Base-by-base conservation (phyloP, 2,797 vertebrate species). In the Phrynocephalus forsythii region DNA sequence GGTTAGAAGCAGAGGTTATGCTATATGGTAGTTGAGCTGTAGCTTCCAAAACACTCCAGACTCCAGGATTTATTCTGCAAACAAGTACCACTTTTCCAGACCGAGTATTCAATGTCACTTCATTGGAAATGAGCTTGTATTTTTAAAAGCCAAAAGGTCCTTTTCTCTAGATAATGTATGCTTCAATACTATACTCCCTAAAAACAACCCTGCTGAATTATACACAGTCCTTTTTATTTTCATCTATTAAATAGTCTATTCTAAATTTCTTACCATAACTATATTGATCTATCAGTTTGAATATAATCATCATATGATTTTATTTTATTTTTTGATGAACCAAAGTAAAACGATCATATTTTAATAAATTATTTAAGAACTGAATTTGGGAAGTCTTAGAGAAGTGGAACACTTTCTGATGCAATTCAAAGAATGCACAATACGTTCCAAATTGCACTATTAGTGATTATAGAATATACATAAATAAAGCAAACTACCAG, bases 101-200 rank as follows among this genome's bases (percentile, higher is more conserved):
- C 0, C 28, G 10, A 89, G 82, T 26, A 0, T 48, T 52, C 48
- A 24, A 86, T 9, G 77, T 72, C 52, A 86, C 76, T 0, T 73
- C 63, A 77, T 69, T n/a, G 71, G 56, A 3, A 16, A 69, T 86
- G 88, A 86, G 89, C 60, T 91, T 91, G 80, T 82, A 86, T 44
- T 73, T 84, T 60, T 77, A 60, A 22, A 71, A n/a, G 3, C 83
- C 89, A 87, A 80, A 67, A 7, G 60, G 16, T 16, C 38, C 1
- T 78, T 89, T 75, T 72, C 56, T 90, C 24, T 0, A 0, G 78
- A 79, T 86, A 90, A 66, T 52, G 18, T 11, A 24, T 15, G 0
- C 5, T 73, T 79, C 68, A 79, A 7, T 38, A 33, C 18, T 9
- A 22, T 44, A 44, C 15, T 81, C 11, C 30, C 79, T 71, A 79